Evolutionary conservation across 2,797 vertebrate genomes (phyloP), one percentile per base, ranked within the genome.

Genomic region (Cichlasoma orientale): DNA sequence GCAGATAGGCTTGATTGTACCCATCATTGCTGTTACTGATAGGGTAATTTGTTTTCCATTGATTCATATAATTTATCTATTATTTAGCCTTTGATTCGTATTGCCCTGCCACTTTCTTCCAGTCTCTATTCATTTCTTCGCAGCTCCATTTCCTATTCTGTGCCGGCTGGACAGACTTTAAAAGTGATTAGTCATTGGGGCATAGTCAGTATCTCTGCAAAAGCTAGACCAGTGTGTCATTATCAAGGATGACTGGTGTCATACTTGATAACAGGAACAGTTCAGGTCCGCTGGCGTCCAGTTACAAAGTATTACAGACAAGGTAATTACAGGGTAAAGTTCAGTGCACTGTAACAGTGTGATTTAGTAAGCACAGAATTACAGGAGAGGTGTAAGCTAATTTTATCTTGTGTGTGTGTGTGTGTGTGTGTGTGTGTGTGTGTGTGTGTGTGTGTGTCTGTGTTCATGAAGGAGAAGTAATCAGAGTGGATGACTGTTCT

Each of bases 321-420:
- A 63, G 74, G 68, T 86, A 80, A 90, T 90, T 81, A 82, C 59
- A 75, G 79, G 82, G 63, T 88, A 61, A 88, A 87, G 90, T 91
- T 91, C 86, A 84, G 41, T 38, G 68, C 63, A 66, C 82, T 82
- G 74, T 72, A 52, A 52, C 72, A 54, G 82, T 82, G 78, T 84
- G 31, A 80, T 83, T 82, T 72, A 73, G 72, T 55, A 8, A 79
- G 75, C 63, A 56, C 73, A 58, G 80, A 74, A 72, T 84, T 87
- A 88, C 72, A 56, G 63, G 59, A 74, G 76, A 88, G 87, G 80
- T 82, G 71, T 86, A 83, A 76, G 68, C 82, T 79, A 83, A 81
- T 82, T 72, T 75, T 80, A 83, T 75, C 77, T 38, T 74, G 66
- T 68, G 31, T 79, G 59, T 71, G 33, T 83, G 54, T 83, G 56